These are phyloP conservation scores for Dolichoris vasculosae DNA, from an alignment of 1,140 invertebrate species.

Conservation along the genomic window DNA sequence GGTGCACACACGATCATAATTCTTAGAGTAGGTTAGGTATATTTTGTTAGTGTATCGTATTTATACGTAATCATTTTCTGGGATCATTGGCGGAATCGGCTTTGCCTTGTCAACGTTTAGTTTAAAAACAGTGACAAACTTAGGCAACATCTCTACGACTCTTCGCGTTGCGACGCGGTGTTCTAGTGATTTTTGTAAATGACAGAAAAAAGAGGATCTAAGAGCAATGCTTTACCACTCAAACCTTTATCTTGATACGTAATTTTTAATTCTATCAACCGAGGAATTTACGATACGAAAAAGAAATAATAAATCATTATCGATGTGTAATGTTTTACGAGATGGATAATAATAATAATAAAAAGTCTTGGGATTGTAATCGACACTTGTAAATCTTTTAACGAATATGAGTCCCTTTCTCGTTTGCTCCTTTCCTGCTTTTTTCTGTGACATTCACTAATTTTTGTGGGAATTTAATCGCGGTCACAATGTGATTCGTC, in stretches of 20 bases:
- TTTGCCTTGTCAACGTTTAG: conserved; percentile 35
- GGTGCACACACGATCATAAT: conserved; percentile 42
- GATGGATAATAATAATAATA: conserved; percentile 48
- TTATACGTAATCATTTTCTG: conserved; percentile 36
- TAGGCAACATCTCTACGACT: conserved; percentile 51
- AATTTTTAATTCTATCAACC: conserved; percentile 48
- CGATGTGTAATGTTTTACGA: conserved; percentile 38
- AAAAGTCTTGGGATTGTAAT: conserved; percentile 46
- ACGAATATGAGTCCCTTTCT: not conserved
- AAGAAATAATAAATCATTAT: conserved; percentile 15
- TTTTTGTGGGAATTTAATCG: conserved; percentile 39
- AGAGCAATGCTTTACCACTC: conserved; percentile 60
- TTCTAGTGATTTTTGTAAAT: conserved; percentile 62
- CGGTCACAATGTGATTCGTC: conserved; percentile 18
- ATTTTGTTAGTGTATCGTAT: conserved; percentile 49
- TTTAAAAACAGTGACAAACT: conserved; percentile 47
- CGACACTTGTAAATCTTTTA: conserved; percentile 33
- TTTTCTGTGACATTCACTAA: conserved; percentile 59
- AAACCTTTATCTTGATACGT: conserved; percentile 45
- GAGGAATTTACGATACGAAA: too few species aligned
- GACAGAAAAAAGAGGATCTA: conserved; percentile 62
- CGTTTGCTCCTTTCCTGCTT: conserved; percentile 55
- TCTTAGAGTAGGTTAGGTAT: conserved; percentile 51
- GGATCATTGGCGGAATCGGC: not conserved
- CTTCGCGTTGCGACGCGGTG: conserved; percentile 61